A percentile compares a stretch with the other conserved stretches of the same genome.
These are phyloP conservation scores for Nomada fucata DNA, from an alignment of 2,888 invertebrate species.

Conservation along the genomic window DNA sequence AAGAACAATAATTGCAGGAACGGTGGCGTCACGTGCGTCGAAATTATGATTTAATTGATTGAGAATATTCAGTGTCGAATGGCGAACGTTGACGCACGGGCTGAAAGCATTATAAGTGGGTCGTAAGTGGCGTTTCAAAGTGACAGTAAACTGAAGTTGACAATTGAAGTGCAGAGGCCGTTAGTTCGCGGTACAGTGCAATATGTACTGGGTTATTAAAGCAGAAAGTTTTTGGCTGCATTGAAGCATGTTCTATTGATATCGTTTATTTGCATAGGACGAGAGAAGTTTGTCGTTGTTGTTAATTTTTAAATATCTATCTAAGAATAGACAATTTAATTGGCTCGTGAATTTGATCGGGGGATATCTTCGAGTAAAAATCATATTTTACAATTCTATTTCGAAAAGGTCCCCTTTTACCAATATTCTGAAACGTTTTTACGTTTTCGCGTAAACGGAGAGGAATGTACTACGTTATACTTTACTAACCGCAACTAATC, in stretches of 20 bases:
- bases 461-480: no score
- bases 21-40: neutral
- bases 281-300: no score
- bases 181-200: neutral
- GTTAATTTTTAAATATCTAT: no score
- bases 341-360: no score
- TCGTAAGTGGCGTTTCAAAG: conserved; percentile 18
- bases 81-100: neutral
- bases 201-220: neutral
- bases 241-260: neutral
- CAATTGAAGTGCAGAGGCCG: neutral
- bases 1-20: conserved; percentile 14
- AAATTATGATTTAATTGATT: conserved; percentile 17
- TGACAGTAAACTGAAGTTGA: conserved; percentile 11
- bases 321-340: no score
- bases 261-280: neutral
- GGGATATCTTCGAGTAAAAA: no score
- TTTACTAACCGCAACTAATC: no score
- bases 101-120: conserved; percentile 13
- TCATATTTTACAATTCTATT: no score
- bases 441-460: no score
- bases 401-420: no score
- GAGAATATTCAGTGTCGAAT: neutral
- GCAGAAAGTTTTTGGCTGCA: neutral
- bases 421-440: no score